phyloP scores from a whole-genome alignment of 2,797 vertebrate species.

The Semotilus atromaculatus region DNA sequence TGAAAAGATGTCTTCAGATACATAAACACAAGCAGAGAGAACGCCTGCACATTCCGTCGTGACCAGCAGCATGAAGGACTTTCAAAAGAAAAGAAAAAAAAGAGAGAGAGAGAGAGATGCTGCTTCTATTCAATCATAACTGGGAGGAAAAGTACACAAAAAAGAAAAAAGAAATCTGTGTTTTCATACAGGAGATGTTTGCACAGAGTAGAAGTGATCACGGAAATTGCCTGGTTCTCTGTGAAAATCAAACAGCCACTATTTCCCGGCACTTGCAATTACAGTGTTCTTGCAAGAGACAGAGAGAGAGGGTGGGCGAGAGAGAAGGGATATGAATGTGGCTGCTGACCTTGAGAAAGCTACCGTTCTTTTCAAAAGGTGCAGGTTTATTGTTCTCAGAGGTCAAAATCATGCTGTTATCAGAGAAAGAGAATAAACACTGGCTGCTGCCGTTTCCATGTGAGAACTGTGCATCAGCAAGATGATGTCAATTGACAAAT shows the following conservation, averaged over 20 bases:
- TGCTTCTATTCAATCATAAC: constrained; percentile 33
- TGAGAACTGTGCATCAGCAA: constrained; percentile 29
- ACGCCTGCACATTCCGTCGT: constrained; percentile 38
- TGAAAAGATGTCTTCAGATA: constrained; percentile 36
- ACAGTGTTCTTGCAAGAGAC: constrained; percentile 20
- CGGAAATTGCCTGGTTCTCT: constrained; percentile 52
- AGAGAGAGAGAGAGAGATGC: neutral
- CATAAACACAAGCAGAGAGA: neutral
- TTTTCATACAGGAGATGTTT: constrained; percentile 51
- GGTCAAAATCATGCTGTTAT: constrained; percentile 32
- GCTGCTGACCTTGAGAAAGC: constrained; percentile 69
- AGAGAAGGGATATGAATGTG: constrained; percentile 40
- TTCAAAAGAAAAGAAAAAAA: neutral
- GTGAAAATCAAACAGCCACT: constrained; percentile 62
- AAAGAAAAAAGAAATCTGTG: constrained; percentile 18
- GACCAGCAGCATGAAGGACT: constrained; percentile 43
- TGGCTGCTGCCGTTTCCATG: constrained; percentile 32
- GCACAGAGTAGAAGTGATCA: constrained; percentile 54
- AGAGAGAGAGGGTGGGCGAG: constrained; percentile 7
- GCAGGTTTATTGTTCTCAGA: constrained; percentile 65
- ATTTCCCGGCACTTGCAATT: constrained; percentile 42
- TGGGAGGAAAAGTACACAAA: constrained; percentile 18
- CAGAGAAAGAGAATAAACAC: constrained; percentile 43
- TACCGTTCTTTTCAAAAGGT: constrained; percentile 55
- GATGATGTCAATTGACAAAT: constrained; percentile 48